Evolutionary conservation across 2,113 vertebrate genomes (phyloP).

Genomic region (Engraulis encrasicolus): DNA sequence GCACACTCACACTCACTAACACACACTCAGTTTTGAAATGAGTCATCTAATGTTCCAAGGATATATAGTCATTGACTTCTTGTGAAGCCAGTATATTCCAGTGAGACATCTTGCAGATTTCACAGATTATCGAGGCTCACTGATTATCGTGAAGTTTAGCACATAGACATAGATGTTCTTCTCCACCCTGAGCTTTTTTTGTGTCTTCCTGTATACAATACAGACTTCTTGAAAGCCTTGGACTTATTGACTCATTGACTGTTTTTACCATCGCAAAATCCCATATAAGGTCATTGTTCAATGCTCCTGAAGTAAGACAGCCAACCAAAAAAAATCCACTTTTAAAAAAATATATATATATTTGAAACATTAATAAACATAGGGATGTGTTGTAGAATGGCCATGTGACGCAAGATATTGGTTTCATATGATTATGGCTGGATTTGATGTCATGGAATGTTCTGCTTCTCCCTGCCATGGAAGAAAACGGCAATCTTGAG

Average conservation of each 20-base stretch:
- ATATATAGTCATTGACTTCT: slow-evolving; percentile 29
- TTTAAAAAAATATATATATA: background rate
- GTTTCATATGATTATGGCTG: background rate
- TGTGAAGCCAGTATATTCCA: background rate
- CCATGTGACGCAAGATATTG: background rate
- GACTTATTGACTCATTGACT: no score
- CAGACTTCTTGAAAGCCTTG: no score
- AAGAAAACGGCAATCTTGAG: background rate
- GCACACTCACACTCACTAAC: slow-evolving; percentile 8
- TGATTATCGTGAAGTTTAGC: no score
- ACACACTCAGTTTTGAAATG: slow-evolving; percentile 39
- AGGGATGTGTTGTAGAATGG: background rate
- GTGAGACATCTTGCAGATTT: background rate
- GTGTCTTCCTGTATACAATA: no score
- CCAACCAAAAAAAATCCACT: background rate
- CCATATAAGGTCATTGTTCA: background rate
- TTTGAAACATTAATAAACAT: background rate
- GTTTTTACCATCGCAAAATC: background rate
- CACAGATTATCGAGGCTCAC: no score
- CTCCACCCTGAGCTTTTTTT: no score
- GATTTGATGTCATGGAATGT: background rate
- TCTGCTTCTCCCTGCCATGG: background rate
- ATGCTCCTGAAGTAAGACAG: background rate
- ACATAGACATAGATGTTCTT: no score
- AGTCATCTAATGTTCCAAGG: slow-evolving; percentile 36